A percentile compares a stretch with the other conserved stretches of the same genome.
These are phyloP conservation scores for Endomychus coccineus DNA, from an alignment of 2,888 invertebrate genomes.

Conservation along the genomic window DNA sequence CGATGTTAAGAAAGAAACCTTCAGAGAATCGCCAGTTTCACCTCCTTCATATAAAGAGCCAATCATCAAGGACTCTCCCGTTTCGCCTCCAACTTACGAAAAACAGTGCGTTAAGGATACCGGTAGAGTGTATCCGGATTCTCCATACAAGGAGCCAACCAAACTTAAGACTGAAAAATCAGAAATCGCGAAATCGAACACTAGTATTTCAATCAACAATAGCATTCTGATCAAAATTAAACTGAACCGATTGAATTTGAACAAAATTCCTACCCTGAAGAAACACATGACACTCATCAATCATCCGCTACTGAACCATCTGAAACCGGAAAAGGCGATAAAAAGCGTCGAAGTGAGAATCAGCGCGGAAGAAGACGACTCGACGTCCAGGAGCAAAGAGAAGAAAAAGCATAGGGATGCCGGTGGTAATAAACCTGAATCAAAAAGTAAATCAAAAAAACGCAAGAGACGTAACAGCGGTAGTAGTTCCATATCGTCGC, in stretches of 20 bases:
- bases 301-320: slow-evolving; percentile 20
- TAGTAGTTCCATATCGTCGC: slow-evolving; percentile 36
- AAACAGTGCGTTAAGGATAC: too few species aligned
- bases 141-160: neutral
- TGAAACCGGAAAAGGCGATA: slow-evolving; percentile 8
- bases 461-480: slow-evolving; percentile 41
- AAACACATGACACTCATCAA: slow-evolving; percentile 21
- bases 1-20: slow-evolving; percentile 35
- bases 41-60: slow-evolving; percentile 17
- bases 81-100: neutral
- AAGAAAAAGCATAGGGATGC: slow-evolving; percentile 12
- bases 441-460: slow-evolving; percentile 34
- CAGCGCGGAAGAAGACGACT: slow-evolving; percentile 9
- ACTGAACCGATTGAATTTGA: slow-evolving; percentile 43
- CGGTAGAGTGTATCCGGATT: too few species aligned
- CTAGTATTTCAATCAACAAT: too few species aligned
- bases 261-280: slow-evolving; percentile 26
- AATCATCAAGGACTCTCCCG: slow-evolving; percentile 28
- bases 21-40: slow-evolving; percentile 29
- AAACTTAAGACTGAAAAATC: slow-evolving; percentile 14
- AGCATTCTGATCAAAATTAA: slow-evolving; percentile 28
- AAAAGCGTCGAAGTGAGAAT: slow-evolving; percentile 18
- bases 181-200: neutral
- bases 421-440: slow-evolving; percentile 12
- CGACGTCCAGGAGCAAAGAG: slow-evolving; percentile 11